These are phyloP conservation scores for Beaufortia kweichowensis DNA, from an alignment of 2,113 vertebrate species.

Conservation along the genomic window DNA sequence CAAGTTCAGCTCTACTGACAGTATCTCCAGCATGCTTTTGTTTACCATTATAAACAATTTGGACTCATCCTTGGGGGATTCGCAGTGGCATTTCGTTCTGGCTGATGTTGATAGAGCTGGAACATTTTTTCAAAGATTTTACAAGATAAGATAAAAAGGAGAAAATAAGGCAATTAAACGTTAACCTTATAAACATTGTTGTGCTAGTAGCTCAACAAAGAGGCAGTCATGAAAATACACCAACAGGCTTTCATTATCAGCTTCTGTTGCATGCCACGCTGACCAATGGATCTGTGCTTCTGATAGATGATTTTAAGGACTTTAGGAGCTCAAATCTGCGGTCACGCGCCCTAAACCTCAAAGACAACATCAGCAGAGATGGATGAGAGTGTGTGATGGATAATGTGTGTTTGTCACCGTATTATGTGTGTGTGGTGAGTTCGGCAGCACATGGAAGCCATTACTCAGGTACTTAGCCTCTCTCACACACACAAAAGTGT, in stretches of 20 bases:
- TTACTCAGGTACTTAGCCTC: slow-evolving; percentile 38
- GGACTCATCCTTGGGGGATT: too few relatives aligned
- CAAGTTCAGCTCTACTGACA: too few relatives aligned
- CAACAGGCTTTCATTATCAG: slow-evolving; percentile 10
- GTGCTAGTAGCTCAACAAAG: too few relatives aligned
- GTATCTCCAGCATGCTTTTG: too few relatives aligned
- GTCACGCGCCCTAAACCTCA: slow-evolving; percentile 33
- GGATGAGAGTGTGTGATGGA: slow-evolving; percentile 19
- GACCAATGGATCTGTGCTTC: background rate
- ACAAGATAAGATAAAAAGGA: too few relatives aligned
- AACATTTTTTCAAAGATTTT: too few relatives aligned
- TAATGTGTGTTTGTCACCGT: slow-evolving; percentile 20
- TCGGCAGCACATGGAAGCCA: slow-evolving; percentile 46
- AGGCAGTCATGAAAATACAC: background rate
- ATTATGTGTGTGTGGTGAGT: slow-evolving; percentile 2
- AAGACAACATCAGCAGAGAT: slow-evolving; percentile 28
- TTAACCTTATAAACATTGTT: background rate
- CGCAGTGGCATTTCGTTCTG: too few relatives aligned
- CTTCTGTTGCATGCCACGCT: background rate
- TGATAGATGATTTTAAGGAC: background rate
- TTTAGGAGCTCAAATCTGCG: slow-evolving; percentile 22
- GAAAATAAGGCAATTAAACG: too few relatives aligned
- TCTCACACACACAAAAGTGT: slow-evolving; percentile 8
- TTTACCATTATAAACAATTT: too few relatives aligned
- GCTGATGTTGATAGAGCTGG: too few relatives aligned